phyloP scores from a whole-genome alignment of 1,140 invertebrate genomes.

The Melitaea cinxia region DNA sequence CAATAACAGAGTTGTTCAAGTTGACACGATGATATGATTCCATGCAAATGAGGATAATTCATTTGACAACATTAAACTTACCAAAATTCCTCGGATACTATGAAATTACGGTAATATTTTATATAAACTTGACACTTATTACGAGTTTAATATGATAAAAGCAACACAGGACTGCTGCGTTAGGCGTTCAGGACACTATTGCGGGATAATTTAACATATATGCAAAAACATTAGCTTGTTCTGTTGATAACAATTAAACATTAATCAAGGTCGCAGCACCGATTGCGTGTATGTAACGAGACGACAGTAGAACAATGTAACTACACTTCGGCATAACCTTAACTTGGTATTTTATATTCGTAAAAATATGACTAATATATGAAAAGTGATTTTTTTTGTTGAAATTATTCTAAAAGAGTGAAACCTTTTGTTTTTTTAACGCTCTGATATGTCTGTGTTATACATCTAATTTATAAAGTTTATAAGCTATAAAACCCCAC shows the following conservation, averaged over 20 bases:
- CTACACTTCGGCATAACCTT: neutral
- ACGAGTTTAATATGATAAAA: neutral
- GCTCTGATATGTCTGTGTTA: too few relatives aligned
- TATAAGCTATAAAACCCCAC: too few relatives aligned
- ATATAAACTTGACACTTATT: neutral
- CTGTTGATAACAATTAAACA: constrained; percentile 20
- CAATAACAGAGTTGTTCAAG: constrained; percentile 18
- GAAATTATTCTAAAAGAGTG: too few relatives aligned
- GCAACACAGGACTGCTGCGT: constrained; percentile 1
- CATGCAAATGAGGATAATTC: constrained; percentile 27
- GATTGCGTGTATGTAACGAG: constrained; percentile 16
- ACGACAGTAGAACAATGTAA: constrained; percentile 2
- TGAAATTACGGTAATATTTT: constrained; percentile 9
- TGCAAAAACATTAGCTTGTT: neutral
- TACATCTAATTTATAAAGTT: too few relatives aligned
- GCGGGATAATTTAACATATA: constrained; percentile 17
- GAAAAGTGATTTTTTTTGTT: too few relatives aligned
- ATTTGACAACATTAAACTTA: constrained; percentile 29
- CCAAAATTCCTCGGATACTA: constrained; percentile 37
- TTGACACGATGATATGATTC: constrained; percentile 14
- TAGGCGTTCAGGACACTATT: constrained; percentile 21
- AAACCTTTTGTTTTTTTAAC: too few relatives aligned
- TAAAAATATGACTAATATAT: neutral
- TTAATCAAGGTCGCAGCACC: constrained; percentile 19
- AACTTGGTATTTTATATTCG: neutral